phyloP scores from a whole-genome alignment of 2,113 vertebrate species.

The Lates calcarifer region DNA sequence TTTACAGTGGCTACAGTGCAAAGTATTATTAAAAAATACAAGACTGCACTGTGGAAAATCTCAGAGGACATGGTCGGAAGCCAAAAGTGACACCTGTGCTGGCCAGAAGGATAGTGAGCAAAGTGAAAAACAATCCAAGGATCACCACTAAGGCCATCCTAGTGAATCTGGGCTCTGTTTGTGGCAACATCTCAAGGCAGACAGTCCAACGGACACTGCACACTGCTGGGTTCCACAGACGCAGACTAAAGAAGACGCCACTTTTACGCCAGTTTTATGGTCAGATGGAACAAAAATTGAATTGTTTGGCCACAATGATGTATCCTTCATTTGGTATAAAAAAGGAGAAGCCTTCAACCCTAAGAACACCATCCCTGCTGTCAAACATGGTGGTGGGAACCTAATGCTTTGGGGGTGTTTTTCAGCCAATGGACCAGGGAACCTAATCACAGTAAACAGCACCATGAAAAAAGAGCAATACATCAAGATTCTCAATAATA shows the following conservation, averaged over 20 bases:
- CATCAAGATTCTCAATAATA: slow-evolving; percentile 18
- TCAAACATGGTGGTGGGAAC: slow-evolving; percentile 4
- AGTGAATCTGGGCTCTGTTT: slow-evolving; percentile 8
- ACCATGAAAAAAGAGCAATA: slow-evolving; percentile 27
- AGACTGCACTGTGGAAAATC: slow-evolving; percentile 6
- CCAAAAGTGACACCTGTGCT: too few relatives aligned
- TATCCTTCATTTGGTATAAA: not conserved
- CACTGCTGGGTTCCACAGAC: too few relatives aligned
- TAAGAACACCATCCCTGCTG: slow-evolving; percentile 14
- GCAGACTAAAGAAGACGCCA: too few relatives aligned
- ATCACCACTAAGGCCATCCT: slow-evolving; percentile 2
- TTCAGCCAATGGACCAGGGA: slow-evolving; percentile 7
- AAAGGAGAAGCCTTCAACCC: slow-evolving; percentile 4
- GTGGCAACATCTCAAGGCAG: too few relatives aligned
- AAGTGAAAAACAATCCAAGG: too few relatives aligned
- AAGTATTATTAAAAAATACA: slow-evolving; percentile 4
- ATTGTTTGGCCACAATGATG: not conserved
- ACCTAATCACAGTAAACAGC: slow-evolving; percentile 12
- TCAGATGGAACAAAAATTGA: slow-evolving; percentile 12
- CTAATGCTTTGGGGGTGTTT: not conserved
- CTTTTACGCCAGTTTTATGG: not conserved
- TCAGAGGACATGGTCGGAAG: slow-evolving; percentile 11
- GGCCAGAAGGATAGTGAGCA: too few relatives aligned
- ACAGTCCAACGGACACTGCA: too few relatives aligned
- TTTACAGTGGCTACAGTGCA: slow-evolving; percentile 18